Percentiles rank a stretch among this genome's conserved stretches.
These are phyloP conservation scores for Chlorops oryzae DNA, from an alignment of 1,140 invertebrate species.

Conservation along the genomic window DNA sequence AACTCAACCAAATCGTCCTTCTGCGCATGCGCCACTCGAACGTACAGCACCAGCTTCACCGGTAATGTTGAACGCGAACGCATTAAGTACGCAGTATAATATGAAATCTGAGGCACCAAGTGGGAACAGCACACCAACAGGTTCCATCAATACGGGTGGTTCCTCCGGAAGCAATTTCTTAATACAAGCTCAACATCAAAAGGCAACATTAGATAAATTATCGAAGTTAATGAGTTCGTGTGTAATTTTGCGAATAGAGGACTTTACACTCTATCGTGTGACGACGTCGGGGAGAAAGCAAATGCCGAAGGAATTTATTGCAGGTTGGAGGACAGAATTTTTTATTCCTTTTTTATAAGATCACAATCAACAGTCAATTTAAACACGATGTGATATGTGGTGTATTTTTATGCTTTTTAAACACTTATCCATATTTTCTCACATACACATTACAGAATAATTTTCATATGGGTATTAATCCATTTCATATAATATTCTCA, in stretches of 20 bases:
- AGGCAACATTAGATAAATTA: conserved; percentile 64
- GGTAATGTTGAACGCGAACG: conserved; percentile 30
- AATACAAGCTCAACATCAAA: conserved; percentile 54
- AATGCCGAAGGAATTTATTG: conserved; percentile 70
- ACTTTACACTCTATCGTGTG: conserved; percentile 80
- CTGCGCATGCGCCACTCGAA: conserved; percentile 54
- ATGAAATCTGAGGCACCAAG: conserved; percentile 1
- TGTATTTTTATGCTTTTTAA: neutral
- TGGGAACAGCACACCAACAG: conserved; percentile 4
- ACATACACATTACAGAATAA: too few relatives aligned
- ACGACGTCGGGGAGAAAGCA: conserved; percentile 66
- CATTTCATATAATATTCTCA: too few relatives aligned
- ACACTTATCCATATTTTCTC: conserved; percentile 1
- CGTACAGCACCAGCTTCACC: conserved; percentile 47
- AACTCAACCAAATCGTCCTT: conserved; percentile 55
- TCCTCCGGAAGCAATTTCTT: conserved; percentile 37
- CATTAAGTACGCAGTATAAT: conserved; percentile 21
- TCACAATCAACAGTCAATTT: too few relatives aligned
- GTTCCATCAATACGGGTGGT: conserved; percentile 17
- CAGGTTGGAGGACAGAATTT: conserved; percentile 60
- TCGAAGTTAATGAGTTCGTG: conserved; percentile 89
- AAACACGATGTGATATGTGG: too few relatives aligned
- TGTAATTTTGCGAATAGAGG: conserved; percentile 80
- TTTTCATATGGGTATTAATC: too few relatives aligned
- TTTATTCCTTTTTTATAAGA: neutral